Percentiles rank a stretch among this genome's conserved stretches.
phyloP scores from a whole-genome alignment of 2,888 invertebrate species.

The Cryptocheilus praepositus region DNA sequence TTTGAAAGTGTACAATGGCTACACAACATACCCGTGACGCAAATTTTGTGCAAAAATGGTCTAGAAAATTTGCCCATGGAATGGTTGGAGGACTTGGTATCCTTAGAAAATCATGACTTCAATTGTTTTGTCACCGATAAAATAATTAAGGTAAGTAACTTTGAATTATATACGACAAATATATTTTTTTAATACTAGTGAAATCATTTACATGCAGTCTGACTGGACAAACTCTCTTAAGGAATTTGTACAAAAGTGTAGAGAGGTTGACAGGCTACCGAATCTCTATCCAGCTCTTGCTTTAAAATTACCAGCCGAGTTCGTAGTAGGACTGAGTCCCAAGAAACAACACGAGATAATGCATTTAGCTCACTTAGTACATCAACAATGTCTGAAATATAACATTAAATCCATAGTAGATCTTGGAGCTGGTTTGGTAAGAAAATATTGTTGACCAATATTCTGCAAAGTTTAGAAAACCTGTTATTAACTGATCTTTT shows the following conservation, averaged over 20 bases:
- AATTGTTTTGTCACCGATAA: conserved; percentile 73
- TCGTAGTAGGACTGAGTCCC: conserved; percentile 73
- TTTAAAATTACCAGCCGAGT: conserved; percentile 62
- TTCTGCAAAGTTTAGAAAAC: no score
- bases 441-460: conserved; percentile 48
- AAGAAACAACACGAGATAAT: conserved; percentile 86
- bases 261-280: conserved; percentile 66
- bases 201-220: conserved; percentile 32
- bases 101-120: conserved; percentile 73
- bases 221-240: conserved; percentile 73
- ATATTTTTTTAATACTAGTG: background rate
- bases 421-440: conserved; percentile 85
- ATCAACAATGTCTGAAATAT: conserved; percentile 75
- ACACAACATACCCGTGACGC: conserved; percentile 81
- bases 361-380: conserved; percentile 78
- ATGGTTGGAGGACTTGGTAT: conserved; percentile 76
- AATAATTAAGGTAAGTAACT: conserved; percentile 54
- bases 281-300: conserved; percentile 17
- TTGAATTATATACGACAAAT: background rate
- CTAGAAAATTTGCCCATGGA: conserved; percentile 78
- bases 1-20: conserved; percentile 80
- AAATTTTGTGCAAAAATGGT: conserved; percentile 78
- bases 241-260: conserved; percentile 68
- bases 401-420: conserved; percentile 80
- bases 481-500: conserved; percentile 13